A percentile compares a stretch with the other conserved stretches of the same genome.
phyloP scores from a whole-genome alignment of 2,113 vertebrate genomes.

The Verasper variegatus region DNA sequence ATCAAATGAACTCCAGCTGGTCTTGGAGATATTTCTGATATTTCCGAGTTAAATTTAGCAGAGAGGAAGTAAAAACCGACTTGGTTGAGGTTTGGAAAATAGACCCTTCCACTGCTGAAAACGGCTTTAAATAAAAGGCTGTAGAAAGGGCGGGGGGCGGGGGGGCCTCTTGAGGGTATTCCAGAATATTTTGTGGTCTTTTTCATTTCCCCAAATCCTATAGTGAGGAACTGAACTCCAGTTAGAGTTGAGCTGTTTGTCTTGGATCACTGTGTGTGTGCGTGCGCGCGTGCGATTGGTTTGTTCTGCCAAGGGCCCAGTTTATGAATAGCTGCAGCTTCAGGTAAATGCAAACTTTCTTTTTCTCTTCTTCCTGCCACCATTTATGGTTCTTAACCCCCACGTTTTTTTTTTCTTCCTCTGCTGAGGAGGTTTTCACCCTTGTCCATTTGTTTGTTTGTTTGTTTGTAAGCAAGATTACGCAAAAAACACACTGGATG shows the following conservation, averaged over 20 bases:
- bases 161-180: slow-evolving; percentile 51
- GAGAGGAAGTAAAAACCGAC: slow-evolving; percentile 30
- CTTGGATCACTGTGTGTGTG: slow-evolving; percentile 56
- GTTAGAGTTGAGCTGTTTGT: slow-evolving; percentile 56
- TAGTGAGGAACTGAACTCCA: slow-evolving; percentile 33
- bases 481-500: neutral
- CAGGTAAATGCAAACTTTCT: neutral
- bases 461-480: neutral
- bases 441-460: neutral
- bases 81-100: slow-evolving; percentile 45
- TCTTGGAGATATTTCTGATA: slow-evolving; percentile 13
- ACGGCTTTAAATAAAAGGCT: slow-evolving; percentile 52
- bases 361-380: neutral
- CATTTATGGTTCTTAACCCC: neutral
- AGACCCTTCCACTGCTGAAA: slow-evolving; percentile 38
- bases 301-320: slow-evolving; percentile 43
- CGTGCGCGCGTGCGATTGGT: slow-evolving; percentile 1
- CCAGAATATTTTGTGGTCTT: slow-evolving; percentile 62
- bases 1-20: neutral
- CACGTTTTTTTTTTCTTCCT: neutral
- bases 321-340: slow-evolving; percentile 54
- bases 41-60: slow-evolving; percentile 7
- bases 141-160: slow-evolving; percentile 26
- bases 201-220: slow-evolving; percentile 66
- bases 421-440: slow-evolving; percentile 1